Percentiles rank a stretch among this genome's conserved stretches.
Evolutionary conservation across 2,888 invertebrate genomes (phyloP).

Genomic region (Orthosia incerta): DNA sequence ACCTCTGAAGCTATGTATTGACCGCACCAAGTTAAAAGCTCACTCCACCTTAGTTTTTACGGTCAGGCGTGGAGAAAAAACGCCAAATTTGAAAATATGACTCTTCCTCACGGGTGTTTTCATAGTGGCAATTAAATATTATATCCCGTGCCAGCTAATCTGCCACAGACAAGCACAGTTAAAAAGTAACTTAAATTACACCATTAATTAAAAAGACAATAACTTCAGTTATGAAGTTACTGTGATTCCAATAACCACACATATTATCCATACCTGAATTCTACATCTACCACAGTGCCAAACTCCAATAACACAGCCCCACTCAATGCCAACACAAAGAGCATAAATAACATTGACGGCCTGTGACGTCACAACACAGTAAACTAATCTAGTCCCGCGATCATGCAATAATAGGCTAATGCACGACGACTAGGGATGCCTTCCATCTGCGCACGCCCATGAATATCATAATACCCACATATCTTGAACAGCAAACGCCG

Average conservation of each 20-base stretch:
- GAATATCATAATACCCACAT: constrained; percentile 70
- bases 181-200: too few relatives aligned
- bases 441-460: constrained; percentile 59
- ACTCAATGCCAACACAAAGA: constrained; percentile 35
- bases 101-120: neutral
- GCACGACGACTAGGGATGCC: constrained; percentile 30
- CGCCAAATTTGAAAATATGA: too few relatives aligned
- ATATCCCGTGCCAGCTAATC: too few relatives aligned
- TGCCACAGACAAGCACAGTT: too few relatives aligned
- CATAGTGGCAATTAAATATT: neutral
- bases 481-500: constrained; percentile 67
- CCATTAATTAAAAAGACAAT: neutral
- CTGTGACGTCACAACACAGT: constrained; percentile 46
- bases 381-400: constrained; percentile 50
- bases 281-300: too few relatives aligned
- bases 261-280: too few relatives aligned
- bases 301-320: neutral
- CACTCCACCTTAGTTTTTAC: too few relatives aligned
- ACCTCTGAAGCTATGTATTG: too few relatives aligned
- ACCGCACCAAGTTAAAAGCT: too few relatives aligned
- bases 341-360: constrained; percentile 40
- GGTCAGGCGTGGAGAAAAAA: too few relatives aligned
- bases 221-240: neutral
- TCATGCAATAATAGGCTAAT: constrained; percentile 61
- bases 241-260: too few relatives aligned